Evolutionary conservation across 2,888 invertebrate species (phyloP).

Genomic region (Drosophila picticornis): DNA sequence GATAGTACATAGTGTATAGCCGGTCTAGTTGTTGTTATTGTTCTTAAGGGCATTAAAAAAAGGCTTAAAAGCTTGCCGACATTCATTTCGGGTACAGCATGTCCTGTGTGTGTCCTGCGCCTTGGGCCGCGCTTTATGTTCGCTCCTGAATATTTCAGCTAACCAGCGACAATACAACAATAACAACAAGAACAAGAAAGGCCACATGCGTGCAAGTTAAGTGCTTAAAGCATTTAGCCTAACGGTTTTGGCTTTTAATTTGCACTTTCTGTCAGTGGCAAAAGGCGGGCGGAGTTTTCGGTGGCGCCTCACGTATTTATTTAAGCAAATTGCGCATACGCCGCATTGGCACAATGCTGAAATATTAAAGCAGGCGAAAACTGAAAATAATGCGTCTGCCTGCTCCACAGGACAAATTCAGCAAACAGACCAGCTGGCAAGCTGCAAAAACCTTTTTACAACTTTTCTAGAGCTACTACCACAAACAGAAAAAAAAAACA

Average conservation of each 20-base stretch:
- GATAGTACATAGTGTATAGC: constrained; percentile 45
- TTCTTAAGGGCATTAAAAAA: constrained; percentile 75
- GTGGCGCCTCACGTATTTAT: constrained; percentile 67
- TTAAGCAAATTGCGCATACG: constrained; percentile 73
- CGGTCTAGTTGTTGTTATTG: constrained; percentile 63
- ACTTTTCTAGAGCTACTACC: constrained; percentile 60
- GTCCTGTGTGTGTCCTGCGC: constrained; percentile 32
- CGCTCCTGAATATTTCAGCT: constrained; percentile 59
- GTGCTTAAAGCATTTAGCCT: constrained; percentile 77
- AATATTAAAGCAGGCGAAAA: constrained; percentile 62
- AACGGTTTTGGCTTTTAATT: constrained; percentile 71
- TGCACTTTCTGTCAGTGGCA: constrained; percentile 47
- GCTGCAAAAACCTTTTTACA: constrained; percentile 73
- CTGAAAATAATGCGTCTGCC: constrained; percentile 37
- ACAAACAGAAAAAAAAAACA: constrained; percentile 1
- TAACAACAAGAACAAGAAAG: constrained; percentile 5
- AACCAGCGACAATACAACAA: constrained; percentile 38
- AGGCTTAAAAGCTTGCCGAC: constrained; percentile 81
- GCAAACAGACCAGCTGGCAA: constrained; percentile 68
- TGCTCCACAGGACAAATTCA: constrained; percentile 19
- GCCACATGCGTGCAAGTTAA: constrained; percentile 64
- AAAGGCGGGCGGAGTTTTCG: background rate
- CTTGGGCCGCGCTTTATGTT: constrained; percentile 58
- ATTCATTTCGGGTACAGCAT: constrained; percentile 53
- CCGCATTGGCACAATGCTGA: constrained; percentile 44